Conservation (phyloP, 2,113 vertebrate genomes). For the Carassius gibelio region DNA sequence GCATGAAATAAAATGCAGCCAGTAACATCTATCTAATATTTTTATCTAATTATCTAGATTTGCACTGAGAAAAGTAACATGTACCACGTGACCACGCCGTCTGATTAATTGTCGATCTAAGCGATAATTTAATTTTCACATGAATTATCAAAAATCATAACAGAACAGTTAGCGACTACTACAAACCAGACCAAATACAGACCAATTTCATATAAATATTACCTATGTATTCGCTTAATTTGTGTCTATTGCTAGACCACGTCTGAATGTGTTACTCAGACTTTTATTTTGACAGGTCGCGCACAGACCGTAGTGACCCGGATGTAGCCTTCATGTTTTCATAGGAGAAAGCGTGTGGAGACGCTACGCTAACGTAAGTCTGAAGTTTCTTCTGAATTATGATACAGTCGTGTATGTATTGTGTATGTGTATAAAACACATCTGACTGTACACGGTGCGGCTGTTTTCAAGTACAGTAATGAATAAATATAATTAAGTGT, state of each 20-base stretch:
- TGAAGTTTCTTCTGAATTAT: not conserved
- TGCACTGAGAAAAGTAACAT: not conserved
- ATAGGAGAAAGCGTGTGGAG: not conserved
- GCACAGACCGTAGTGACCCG: not conserved
- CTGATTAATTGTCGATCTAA: not conserved
- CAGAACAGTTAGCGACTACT: not conserved
- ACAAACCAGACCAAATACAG: not conserved
- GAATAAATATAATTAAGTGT: not conserved
- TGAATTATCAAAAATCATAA: not conserved
- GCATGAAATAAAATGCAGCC: not conserved
- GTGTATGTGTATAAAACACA: not conserved
- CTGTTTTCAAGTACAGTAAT: not conserved
- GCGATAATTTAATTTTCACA: not conserved
- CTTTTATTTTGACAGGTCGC: constrained; percentile 43
- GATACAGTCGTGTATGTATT: not conserved
- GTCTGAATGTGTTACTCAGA: not conserved
- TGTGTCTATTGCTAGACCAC: not conserved
- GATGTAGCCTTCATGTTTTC: constrained; percentile 23
- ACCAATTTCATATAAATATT: not conserved
- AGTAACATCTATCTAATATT: not conserved
- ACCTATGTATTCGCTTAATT: not conserved
- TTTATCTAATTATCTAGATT: not conserved
- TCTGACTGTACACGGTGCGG: not conserved
- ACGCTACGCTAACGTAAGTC: not conserved
- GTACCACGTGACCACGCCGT: not conserved